These are phyloP conservation scores for Chaitophorus viminalis DNA, from an alignment of 2,888 invertebrate species.

Conservation along the genomic window DNA sequence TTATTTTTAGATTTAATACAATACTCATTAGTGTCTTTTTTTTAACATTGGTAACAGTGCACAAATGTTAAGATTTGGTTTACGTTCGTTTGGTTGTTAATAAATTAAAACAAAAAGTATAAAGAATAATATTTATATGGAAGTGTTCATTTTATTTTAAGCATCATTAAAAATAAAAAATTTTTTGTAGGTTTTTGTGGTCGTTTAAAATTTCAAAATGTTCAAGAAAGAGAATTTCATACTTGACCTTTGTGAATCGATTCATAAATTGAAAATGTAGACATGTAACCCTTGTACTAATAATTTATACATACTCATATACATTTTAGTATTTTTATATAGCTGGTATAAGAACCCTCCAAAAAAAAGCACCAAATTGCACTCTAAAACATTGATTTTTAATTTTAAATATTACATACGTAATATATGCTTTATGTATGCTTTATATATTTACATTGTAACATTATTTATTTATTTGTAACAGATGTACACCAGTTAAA, in stretches of 20 bases:
- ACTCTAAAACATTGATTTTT: slow-evolving; percentile 8
- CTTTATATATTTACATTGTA: neutral
- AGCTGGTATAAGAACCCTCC: neutral
- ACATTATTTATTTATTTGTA: neutral
- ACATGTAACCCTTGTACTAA: neutral
- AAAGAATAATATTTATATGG: neutral
- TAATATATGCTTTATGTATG: neutral
- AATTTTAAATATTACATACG: slow-evolving; percentile 17
- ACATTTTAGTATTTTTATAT: slow-evolving; percentile 8
- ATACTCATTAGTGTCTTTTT: neutral
- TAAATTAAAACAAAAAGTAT: neutral
- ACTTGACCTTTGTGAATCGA: neutral
- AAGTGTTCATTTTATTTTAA: neutral
- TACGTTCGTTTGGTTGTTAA: neutral
- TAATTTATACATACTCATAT: neutral
- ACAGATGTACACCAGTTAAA: neutral
- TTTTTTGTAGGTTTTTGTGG: neutral
- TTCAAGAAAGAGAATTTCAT: slow-evolving; percentile 1
- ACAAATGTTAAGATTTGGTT: neutral
- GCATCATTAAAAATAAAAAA: neutral
- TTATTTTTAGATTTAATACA: neutral
- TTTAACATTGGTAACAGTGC: neutral
- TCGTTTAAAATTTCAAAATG: neutral
- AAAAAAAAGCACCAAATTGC: neutral
- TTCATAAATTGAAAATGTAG: neutral